Evolutionary conservation across 2,888 invertebrate species (phyloP).

Genomic region (Pelosia muscerda): DNA sequence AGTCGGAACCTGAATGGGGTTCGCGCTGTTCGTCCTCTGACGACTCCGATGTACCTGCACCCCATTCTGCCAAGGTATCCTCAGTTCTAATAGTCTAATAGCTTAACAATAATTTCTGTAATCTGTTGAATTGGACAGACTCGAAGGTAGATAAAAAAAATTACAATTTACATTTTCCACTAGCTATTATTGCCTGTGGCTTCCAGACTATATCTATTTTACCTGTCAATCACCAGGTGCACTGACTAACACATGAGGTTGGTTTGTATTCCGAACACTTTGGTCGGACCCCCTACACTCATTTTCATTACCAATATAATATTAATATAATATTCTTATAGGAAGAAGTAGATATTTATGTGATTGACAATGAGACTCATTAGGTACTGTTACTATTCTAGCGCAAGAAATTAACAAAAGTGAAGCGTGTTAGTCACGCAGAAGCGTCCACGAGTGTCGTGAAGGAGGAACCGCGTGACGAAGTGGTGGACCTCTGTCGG

Average conservation of each 20-base stretch:
- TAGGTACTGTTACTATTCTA: slow-evolving; percentile 50
- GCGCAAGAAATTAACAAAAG: slow-evolving; percentile 79
- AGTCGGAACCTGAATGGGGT: slow-evolving; percentile 74
- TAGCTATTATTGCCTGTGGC: no score
- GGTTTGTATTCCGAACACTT: no score
- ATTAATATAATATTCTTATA: background rate
- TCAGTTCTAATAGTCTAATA: background rate
- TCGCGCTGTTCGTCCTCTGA: slow-evolving; percentile 65
- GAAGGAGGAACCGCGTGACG: slow-evolving; percentile 38
- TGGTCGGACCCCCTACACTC: no score
- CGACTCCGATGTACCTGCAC: slow-evolving; percentile 70
- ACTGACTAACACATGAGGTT: no score
- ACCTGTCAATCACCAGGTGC: no score
- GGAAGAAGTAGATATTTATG: background rate
- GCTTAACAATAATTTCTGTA: background rate
- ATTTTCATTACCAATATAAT: no score
- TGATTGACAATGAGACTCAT: background rate
- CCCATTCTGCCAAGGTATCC: slow-evolving; percentile 71
- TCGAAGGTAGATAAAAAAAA: no score
- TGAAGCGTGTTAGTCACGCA: slow-evolving; percentile 73
- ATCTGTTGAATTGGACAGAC: no score
- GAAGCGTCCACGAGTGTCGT: slow-evolving; percentile 51
- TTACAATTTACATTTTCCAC: no score
- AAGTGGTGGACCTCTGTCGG: slow-evolving; percentile 83
- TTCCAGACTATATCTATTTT: no score